Percentiles rank a stretch among this genome's conserved stretches.
Evolutionary conservation across 2,888 invertebrate species (phyloP).

Genomic region (Temnothorax ravouxi): DNA sequence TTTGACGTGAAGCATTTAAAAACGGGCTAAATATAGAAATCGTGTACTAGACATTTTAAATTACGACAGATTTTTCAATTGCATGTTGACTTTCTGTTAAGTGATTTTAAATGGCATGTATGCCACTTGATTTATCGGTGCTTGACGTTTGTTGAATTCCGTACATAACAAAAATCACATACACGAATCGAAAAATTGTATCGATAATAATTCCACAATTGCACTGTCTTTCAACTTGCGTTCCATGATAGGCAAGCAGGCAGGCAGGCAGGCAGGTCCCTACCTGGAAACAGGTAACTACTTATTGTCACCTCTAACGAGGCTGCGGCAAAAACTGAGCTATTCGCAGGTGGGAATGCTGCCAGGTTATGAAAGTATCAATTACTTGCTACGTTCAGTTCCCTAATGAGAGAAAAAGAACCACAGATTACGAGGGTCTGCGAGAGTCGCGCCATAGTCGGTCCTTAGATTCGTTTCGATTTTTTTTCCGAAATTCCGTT

Average conservation of each 20-base stretch:
- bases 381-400: conserved; percentile 84
- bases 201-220: conserved; percentile 58
- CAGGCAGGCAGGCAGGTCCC: conserved; percentile 66
- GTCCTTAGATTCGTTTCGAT: conserved; percentile 63
- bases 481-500: conserved; percentile 60
- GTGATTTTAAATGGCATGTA: conserved; percentile 23
- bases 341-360: conserved; percentile 84
- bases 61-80: not conserved
- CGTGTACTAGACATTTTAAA: not conserved
- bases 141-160: conserved; percentile 31
- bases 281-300: conserved; percentile 84
- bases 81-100: conserved; percentile 1
- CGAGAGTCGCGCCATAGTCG: conserved; percentile 59
- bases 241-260: conserved; percentile 55
- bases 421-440: conserved; percentile 66
- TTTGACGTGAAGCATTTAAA: not conserved
- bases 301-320: conserved; percentile 86
- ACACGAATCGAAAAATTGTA: conserved; percentile 46
- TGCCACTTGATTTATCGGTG: conserved; percentile 8
- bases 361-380: conserved; percentile 85
- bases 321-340: conserved; percentile 80
- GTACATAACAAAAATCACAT: not conserved
- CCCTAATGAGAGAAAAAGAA: conserved; percentile 83
- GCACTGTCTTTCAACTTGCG: conserved; percentile 58
- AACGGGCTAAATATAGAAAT: not conserved